phyloP scores from a whole-genome alignment of 2,888 invertebrate genomes.

The Spisula solida region DNA sequence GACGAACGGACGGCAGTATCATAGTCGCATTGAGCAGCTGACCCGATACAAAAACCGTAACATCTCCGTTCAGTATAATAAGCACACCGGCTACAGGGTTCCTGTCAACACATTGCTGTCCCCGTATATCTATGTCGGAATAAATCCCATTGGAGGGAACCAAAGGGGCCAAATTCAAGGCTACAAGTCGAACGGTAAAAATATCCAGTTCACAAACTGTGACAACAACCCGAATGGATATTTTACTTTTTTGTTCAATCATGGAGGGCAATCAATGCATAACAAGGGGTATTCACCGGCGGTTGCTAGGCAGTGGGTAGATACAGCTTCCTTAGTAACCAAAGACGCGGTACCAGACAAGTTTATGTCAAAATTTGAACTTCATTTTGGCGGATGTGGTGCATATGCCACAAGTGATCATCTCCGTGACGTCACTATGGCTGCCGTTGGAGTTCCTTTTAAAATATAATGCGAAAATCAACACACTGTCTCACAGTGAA shows the following conservation, averaged over 20 bases:
- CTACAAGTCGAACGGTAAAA: conserved; percentile 58
- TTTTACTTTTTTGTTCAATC: conserved; percentile 64
- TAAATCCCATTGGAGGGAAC: conserved; percentile 51
- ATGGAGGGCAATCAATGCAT: conserved; percentile 9
- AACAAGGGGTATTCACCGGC: conserved; percentile 27
- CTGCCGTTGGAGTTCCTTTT: conserved; percentile 64
- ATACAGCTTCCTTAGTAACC: conserved; percentile 23
- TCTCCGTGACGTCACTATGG: conserved; percentile 54
- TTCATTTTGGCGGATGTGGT: conserved; percentile 71
- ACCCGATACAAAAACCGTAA: conserved; percentile 42
- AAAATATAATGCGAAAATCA: not conserved
- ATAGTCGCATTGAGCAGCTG: conserved; percentile 62
- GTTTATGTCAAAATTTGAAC: conserved; percentile 64
- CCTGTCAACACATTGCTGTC: conserved; percentile 47
- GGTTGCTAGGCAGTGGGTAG: conserved; percentile 35
- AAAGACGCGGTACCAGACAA: conserved; percentile 41
- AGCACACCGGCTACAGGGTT: conserved; percentile 47
- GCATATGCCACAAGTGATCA: conserved; percentile 61
- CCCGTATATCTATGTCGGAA: conserved; percentile 69
- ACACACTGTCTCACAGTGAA: too few relatives aligned
- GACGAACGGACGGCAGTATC: conserved; percentile 59
- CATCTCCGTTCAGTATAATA: conserved; percentile 60
- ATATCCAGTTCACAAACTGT: conserved; percentile 62
- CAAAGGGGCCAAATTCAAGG: conserved; percentile 62
- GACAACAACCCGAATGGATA: conserved; percentile 73